phyloP scores from a whole-genome alignment of 2,113 vertebrate genomes.

The Piprites chloris region DNA sequence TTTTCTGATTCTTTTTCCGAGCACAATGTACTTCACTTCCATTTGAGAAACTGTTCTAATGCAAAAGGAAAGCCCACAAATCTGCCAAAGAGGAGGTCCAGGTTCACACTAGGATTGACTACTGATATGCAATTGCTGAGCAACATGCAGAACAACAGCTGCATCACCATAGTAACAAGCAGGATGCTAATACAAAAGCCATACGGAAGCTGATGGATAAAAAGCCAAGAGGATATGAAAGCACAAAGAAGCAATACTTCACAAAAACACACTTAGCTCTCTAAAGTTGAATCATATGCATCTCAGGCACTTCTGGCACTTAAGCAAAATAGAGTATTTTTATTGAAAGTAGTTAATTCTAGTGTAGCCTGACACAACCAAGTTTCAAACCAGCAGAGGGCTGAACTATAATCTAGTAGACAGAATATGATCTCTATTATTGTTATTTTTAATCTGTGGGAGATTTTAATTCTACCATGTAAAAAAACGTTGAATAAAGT shows the following conservation, averaged over 20 bases:
- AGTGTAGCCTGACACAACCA: not conserved
- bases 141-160: constrained; percentile 51
- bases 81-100: not conserved
- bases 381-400: not conserved
- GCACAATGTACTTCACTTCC: not conserved
- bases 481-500: not conserved
- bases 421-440: not conserved
- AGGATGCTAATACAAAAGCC: not conserved
- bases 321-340: not conserved
- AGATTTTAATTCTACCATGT: not conserved
- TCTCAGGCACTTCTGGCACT: constrained; percentile 73
- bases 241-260: constrained; percentile 20
- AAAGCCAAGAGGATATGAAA: not conserved
- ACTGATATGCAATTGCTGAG: not conserved
- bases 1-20: not conserved
- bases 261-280: constrained; percentile 58
- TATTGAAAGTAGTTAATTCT: not conserved
- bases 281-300: constrained; percentile 74
- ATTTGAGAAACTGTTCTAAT: not conserved
- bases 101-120: not conserved
- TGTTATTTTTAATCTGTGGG: not conserved
- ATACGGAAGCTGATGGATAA: constrained; percentile 5
- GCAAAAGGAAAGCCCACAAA: not conserved
- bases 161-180: not conserved
- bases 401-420: not conserved